These are phyloP conservation scores for Blastobasis lacticolella DNA, from an alignment of 2,888 invertebrate genomes.

Conservation along the genomic window DNA sequence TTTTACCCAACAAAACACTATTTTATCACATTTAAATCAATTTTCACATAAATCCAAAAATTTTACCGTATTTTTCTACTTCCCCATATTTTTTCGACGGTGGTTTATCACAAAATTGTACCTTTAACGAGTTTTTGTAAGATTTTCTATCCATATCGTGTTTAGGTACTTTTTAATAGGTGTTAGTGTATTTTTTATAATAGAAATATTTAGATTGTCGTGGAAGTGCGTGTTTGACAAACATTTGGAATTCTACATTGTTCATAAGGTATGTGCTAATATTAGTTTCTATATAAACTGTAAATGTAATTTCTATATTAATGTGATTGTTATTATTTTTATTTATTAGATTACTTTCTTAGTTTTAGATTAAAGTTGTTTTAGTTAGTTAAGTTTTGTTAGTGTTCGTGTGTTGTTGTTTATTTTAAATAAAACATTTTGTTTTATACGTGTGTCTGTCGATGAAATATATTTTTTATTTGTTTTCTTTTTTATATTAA, in stretches of 20 bases:
- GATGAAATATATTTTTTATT: no score
- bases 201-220: no score
- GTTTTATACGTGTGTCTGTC: no score
- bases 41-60: constrained; percentile 23
- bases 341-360: no score
- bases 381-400: no score
- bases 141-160: constrained; percentile 7
- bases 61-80: constrained; percentile 31
- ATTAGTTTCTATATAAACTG: no score
- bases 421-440: no score
- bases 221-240: background rate
- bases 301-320: no score
- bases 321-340: no score
- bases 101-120: constrained; percentile 18
- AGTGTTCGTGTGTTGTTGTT: no score
- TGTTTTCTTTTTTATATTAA: no score
- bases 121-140: constrained; percentile 9
- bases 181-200: background rate
- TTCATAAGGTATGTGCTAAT: background rate
- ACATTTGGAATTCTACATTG: background rate
- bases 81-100: constrained; percentile 27
- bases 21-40: constrained; percentile 19
- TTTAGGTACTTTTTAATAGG: background rate
- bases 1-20: constrained; percentile 25
- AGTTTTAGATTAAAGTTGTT: no score